These are phyloP conservation scores for Empis livida DNA, from an alignment of 2,888 invertebrate genomes.

Conservation along the genomic window DNA sequence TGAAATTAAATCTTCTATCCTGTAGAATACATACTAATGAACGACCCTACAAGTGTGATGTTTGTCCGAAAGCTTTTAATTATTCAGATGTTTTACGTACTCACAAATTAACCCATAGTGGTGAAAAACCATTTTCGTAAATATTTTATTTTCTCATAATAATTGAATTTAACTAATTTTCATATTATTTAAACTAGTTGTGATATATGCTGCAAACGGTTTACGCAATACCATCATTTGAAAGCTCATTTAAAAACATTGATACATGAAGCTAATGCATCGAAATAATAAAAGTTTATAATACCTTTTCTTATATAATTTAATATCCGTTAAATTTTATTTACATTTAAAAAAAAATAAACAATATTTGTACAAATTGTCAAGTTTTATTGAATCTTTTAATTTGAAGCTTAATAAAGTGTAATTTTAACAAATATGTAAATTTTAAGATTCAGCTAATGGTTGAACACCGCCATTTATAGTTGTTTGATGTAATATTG, in stretches of 20 bases:
- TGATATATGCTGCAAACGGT: conserved; percentile 29
- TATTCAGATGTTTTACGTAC: conserved; percentile 32
- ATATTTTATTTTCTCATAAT: not conserved
- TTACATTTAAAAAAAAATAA: too few species aligned
- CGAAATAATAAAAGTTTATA: too few species aligned
- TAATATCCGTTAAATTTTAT: too few species aligned
- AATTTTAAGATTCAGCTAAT: too few species aligned
- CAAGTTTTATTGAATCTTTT: too few species aligned
- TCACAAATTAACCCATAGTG: conserved; percentile 31
- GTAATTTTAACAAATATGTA: too few species aligned
- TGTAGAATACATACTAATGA: conserved; percentile 33
- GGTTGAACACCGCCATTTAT: too few species aligned
- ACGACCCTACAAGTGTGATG: conserved; percentile 28
- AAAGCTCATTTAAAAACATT: conserved; percentile 32
- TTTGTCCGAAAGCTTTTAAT: conserved; percentile 32
- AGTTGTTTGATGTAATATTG: conserved; percentile 24
- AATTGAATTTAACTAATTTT: not conserved
- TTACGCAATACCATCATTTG: conserved; percentile 30
- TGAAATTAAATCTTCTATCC: not conserved
- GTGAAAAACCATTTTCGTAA: conserved; percentile 31
- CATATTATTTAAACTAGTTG: conserved; percentile 19
- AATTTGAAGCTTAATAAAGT: too few species aligned
- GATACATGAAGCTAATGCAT: conserved; percentile 18
- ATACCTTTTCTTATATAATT: too few species aligned
- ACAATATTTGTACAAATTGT: too few species aligned